A percentile compares a stretch with the other conserved stretches of the same genome.
Conservation (phyloP, 2,797 vertebrate species). For the Orestias chungarensis region DNA sequence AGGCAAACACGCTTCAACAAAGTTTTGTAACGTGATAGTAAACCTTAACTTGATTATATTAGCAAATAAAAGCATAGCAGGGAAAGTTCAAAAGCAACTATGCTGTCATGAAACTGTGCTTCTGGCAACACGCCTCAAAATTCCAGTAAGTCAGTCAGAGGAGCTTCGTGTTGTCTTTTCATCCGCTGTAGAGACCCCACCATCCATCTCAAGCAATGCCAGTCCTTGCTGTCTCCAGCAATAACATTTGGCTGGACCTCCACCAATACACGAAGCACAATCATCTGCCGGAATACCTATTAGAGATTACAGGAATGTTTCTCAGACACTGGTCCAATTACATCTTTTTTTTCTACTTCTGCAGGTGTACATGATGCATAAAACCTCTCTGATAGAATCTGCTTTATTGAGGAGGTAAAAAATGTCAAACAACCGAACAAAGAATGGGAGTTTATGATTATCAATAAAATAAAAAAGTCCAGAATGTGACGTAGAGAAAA, state of each 20-base stretch:
- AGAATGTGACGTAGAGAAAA: background rate
- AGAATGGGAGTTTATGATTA: background rate
- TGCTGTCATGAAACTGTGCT: no score
- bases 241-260: background rate
- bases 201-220: no score
- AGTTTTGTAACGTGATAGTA: no score
- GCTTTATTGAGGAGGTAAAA: background rate
- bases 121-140: no score
- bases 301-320: background rate
- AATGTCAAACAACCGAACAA: background rate
- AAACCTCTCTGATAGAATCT: background rate
- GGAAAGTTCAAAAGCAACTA: no score
- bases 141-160: no score
- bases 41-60: no score
- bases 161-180: no score
- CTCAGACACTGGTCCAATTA: background rate
- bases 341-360: background rate
- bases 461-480: background rate
- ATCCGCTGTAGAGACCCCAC: no score
- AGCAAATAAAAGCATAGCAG: no score
- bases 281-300: background rate
- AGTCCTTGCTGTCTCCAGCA: background rate
- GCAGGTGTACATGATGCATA: background rate
- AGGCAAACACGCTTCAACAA: no score
- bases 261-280: background rate